Percentiles rank a stretch among this genome's conserved stretches.
phyloP scores from a whole-genome alignment of 2,113 vertebrate genomes.

The Tachuris rubrigastra region DNA sequence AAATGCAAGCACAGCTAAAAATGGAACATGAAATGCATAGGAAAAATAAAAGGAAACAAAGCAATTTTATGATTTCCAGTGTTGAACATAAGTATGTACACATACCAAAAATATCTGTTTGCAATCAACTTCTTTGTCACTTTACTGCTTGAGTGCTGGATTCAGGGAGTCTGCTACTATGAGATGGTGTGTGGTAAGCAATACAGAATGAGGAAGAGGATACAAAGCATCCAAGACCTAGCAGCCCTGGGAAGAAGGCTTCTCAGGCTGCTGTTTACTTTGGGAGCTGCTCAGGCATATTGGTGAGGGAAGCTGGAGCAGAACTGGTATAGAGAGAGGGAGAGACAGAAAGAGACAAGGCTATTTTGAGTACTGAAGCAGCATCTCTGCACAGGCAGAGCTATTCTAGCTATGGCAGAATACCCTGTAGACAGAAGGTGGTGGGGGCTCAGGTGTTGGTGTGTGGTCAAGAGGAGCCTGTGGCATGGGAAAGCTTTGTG shows the following conservation, averaged over 20 bases:
- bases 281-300: not conserved
- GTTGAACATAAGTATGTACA: not conserved
- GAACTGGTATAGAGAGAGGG: not conserved
- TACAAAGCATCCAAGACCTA: not conserved
- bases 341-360: not conserved
- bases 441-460: accelerated
- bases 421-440: not conserved
- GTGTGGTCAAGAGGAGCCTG: accelerated
- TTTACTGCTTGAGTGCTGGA: not conserved
- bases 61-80: conserved; percentile 3
- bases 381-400: not conserved
- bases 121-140: conserved; percentile 29
- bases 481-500: accelerated
- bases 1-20: conserved; percentile 35
- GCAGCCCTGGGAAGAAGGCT: not conserved
- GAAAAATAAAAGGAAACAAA: not conserved
- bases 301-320: not conserved
- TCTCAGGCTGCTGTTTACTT: not conserved
- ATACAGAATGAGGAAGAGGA: not conserved
- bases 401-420: not conserved
- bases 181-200: not conserved
- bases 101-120: not conserved
- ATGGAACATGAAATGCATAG: not conserved
- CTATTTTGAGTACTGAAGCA: not conserved
- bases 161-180: not conserved